phyloP scores from a whole-genome alignment of 2,797 vertebrate genomes.

The Paguma larvata region DNA sequence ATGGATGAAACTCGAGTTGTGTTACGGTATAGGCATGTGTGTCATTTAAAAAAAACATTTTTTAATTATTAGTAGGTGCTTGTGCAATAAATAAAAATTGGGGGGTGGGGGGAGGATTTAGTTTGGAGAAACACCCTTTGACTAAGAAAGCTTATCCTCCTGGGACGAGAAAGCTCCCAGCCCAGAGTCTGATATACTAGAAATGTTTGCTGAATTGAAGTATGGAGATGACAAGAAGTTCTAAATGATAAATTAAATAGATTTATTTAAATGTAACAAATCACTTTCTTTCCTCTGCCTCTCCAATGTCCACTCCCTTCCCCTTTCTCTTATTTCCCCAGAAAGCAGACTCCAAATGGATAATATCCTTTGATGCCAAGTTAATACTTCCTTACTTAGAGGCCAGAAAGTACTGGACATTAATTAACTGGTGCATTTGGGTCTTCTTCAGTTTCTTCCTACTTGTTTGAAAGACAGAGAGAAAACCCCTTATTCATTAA shows the following conservation, averaged over 20 bases:
- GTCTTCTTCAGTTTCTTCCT: not conserved
- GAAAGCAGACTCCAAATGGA: not conserved
- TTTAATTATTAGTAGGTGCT: conserved; percentile 10
- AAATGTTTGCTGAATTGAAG: not conserved
- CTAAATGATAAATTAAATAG: not conserved
- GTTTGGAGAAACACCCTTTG: not conserved
- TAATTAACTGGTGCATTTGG: conserved; percentile 9
- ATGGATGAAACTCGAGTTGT: not conserved
- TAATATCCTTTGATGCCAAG: conserved; percentile 33
- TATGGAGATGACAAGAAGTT: conserved; percentile 17
- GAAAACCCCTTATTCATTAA: conserved; percentile 13
- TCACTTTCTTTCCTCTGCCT: not conserved
- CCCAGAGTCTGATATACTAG: not conserved
- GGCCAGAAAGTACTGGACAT: conserved; percentile 12
- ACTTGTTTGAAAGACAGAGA: conserved; percentile 36
- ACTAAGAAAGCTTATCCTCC: conserved; percentile 22
- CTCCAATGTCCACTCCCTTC: not conserved
- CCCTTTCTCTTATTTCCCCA: not conserved
- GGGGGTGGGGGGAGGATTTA: not conserved
- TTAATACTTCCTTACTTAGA: conserved; percentile 62
- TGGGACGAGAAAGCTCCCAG: not conserved
- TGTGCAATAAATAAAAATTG: conserved; percentile 18
- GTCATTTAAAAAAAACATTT: conserved; percentile 4
- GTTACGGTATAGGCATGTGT: not conserved
- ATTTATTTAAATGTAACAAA: not conserved